Percentiles rank a stretch among this genome's conserved stretches.
Evolutionary conservation across 2,113 vertebrate genomes (phyloP).

Genomic region (Sinocyclocheilus anshuiensis): DNA sequence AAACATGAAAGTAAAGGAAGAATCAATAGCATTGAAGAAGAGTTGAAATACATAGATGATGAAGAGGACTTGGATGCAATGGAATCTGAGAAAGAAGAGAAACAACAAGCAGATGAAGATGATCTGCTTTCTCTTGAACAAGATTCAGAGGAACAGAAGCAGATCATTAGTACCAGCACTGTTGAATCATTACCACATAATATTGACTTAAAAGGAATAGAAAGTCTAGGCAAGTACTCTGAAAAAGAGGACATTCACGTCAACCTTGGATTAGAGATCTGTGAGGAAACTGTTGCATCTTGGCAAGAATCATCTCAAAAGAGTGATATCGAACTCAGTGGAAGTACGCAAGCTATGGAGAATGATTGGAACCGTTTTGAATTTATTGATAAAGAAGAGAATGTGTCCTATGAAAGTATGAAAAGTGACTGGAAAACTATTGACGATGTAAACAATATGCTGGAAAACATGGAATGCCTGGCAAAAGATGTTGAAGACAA

Average conservation of each 20-base stretch:
- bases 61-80: conserved; percentile 33
- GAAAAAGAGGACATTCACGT: background rate
- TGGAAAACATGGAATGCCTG: conserved; percentile 8
- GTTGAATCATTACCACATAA: background rate
- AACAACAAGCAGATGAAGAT: background rate
- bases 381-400: conserved; percentile 12
- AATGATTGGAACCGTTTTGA: background rate
- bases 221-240: background rate
- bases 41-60: conserved; percentile 13
- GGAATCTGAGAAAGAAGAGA: conserved; percentile 11
- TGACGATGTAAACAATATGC: background rate
- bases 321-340: background rate
- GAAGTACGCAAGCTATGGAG: background rate
- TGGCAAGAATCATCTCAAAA: background rate
- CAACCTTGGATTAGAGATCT: background rate
- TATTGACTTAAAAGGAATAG: background rate
- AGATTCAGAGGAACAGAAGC: background rate
- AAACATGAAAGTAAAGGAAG: conserved; percentile 2
- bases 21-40: conserved; percentile 12
- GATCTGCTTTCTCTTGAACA: background rate
- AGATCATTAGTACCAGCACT: background rate
- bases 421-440: background rate
- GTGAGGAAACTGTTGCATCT: background rate
- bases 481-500: conserved; percentile 35
- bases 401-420: background rate